A percentile compares a stretch with the other conserved stretches of the same genome.
These are phyloP conservation scores for Oeneis ivallda DNA, from an alignment of 2,888 invertebrate species.

Conservation along the genomic window DNA sequence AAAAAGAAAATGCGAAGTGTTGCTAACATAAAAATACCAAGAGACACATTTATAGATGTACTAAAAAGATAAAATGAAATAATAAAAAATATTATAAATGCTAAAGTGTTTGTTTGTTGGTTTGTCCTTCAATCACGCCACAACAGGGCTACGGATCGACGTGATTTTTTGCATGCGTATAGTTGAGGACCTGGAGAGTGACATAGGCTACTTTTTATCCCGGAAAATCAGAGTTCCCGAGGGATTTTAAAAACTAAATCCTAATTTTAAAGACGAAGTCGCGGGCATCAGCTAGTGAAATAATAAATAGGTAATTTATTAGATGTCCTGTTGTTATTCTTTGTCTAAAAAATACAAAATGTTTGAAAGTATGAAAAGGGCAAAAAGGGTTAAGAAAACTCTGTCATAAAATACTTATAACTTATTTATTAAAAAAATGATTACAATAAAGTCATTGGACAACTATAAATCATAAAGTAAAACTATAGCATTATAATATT, in stretches of 20 bases:
- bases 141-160: too few relatives aligned
- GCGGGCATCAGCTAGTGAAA: not conserved
- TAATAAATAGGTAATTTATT: too few relatives aligned
- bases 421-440: conserved; percentile 36
- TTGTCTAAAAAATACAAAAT: not conserved
- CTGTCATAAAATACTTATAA: conserved; percentile 23
- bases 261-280: too few relatives aligned
- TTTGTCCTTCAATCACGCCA: too few relatives aligned
- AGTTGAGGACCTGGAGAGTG: too few relatives aligned
- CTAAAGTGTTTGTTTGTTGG: too few relatives aligned
- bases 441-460: conserved; percentile 57
- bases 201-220: too few relatives aligned
- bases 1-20: conserved; percentile 96
- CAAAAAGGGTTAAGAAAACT: not conserved
- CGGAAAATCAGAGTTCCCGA: too few relatives aligned
- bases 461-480: conserved; percentile 46
- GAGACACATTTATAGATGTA: conserved; percentile 96
- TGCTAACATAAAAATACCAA: conserved; percentile 94
- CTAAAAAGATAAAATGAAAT: conserved; percentile 84
- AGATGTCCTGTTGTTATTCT: not conserved
- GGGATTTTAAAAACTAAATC: too few relatives aligned
- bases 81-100: not conserved
- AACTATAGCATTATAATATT: not conserved
- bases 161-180: too few relatives aligned
- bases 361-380: too few relatives aligned